Evolutionary conservation across 2,888 invertebrate genomes (phyloP).

Genomic region (Ypsolopha scabrella): DNA sequence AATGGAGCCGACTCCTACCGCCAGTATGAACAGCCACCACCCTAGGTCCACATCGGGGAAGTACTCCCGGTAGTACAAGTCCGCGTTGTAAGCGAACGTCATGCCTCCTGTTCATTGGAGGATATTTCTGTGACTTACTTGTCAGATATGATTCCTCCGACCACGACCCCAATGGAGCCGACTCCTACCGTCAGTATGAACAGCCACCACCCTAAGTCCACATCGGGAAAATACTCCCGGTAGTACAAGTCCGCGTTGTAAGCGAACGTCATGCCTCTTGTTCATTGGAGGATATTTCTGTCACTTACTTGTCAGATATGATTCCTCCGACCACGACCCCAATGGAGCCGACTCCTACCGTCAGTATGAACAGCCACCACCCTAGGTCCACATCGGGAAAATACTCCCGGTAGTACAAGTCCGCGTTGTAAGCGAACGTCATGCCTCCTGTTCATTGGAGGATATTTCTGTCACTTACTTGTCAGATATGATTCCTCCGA

Average conservation of each 20-base stretch:
- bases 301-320: constrained; percentile 79
- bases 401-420: constrained; percentile 88
- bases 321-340: constrained; percentile 80
- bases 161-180: constrained; percentile 82
- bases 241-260: constrained; percentile 93
- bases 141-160: constrained; percentile 81
- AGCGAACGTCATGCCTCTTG: constrained; percentile 89
- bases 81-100: constrained; percentile 93
- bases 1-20: constrained; percentile 85
- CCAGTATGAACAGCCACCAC: constrained; percentile 91
- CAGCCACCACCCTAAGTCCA: constrained; percentile 91
- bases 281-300: neutral
- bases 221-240: constrained; percentile 88
- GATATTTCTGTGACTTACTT: constrained; percentile 58
- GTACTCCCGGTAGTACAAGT: constrained; percentile 88
- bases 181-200: constrained; percentile 90
- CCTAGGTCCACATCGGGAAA: constrained; percentile 91
- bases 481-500: constrained; percentile 81
- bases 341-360: constrained; percentile 85
- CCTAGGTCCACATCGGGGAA: constrained; percentile 91
- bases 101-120: constrained; percentile 34
- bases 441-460: constrained; percentile 34
- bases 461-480: constrained; percentile 58
- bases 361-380: constrained; percentile 91
- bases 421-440: constrained; percentile 93